Percentiles rank a stretch among this genome's conserved stretches.
Evolutionary conservation across 2,113 vertebrate species (phyloP).

Genomic region (Ageneiosus marmoratus): DNA sequence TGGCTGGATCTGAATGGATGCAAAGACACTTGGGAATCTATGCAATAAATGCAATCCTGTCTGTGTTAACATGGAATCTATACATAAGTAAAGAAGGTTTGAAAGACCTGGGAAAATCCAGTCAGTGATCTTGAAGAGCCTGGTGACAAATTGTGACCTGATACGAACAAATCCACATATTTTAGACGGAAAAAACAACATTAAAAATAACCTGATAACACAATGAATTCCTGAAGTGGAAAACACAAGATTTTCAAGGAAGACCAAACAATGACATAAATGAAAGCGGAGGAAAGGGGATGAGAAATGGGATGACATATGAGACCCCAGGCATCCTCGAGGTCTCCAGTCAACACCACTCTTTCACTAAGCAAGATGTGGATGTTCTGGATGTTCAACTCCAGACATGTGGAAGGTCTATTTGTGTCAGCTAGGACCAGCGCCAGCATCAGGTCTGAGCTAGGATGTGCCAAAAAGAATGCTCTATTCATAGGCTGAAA

Average conservation of each 20-base stretch:
- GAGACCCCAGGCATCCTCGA: conserved; percentile 47
- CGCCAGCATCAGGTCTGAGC: conserved; percentile 18
- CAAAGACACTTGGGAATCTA: not conserved
- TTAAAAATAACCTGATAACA: not conserved
- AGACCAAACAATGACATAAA: conserved; percentile 67
- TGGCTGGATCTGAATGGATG: not conserved
- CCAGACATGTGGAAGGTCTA: conserved; percentile 33
- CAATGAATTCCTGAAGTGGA: conserved; percentile 51
- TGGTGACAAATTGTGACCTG: not conserved
- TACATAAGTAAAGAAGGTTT: not conserved
- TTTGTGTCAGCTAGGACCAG: conserved; percentile 33
- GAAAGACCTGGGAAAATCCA: not conserved
- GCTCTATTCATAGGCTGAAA: conserved; percentile 52
- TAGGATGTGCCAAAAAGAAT: conserved; percentile 51
- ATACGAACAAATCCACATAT: not conserved
- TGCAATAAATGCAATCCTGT: not conserved
- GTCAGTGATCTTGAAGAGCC: not conserved
- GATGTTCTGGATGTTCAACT: conserved; percentile 45
- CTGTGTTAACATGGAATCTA: not conserved
- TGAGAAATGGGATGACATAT: conserved; percentile 45
- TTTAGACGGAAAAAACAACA: not conserved
- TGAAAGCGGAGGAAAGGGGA: conserved; percentile 58
- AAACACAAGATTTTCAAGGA: conserved; percentile 61
- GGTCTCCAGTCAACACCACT: conserved; percentile 15
- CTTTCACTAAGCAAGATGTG: not conserved